phyloP scores from a whole-genome alignment of 2,888 invertebrate species.

The Xestia xanthographa region DNA sequence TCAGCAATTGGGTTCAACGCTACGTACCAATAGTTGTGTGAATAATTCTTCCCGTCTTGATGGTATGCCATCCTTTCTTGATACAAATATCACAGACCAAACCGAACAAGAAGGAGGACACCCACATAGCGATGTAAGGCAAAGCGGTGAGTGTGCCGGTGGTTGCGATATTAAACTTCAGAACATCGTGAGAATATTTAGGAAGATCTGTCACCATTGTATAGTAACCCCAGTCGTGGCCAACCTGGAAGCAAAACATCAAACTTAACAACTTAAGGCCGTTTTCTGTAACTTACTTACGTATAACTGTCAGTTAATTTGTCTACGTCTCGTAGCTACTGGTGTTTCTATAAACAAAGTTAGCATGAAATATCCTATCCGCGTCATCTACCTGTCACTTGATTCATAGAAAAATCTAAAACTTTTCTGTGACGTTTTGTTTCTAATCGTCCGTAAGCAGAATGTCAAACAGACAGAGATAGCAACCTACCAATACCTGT shows the following conservation, averaged over 20 bases:
- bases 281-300: too few species aligned
- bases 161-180: conserved; percentile 91
- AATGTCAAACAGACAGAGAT: too few species aligned
- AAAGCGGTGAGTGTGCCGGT: conserved; percentile 92
- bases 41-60: conserved; percentile 91
- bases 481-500: too few species aligned
- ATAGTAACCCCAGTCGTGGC: conserved; percentile 92
- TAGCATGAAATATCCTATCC: too few species aligned
- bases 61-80: conserved; percentile 90
- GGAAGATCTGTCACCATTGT: conserved; percentile 94
- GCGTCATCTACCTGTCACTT: too few species aligned
- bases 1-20: neutral
- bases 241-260: conserved; percentile 76
- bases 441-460: too few species aligned
- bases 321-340: too few species aligned
- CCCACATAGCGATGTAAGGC: conserved; percentile 93
- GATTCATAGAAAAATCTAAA: too few species aligned
- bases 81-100: conserved; percentile 93
- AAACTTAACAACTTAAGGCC: neutral
- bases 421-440: too few species aligned
- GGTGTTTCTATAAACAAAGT: too few species aligned
- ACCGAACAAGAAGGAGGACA: conserved; percentile 91
- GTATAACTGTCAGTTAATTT: too few species aligned
- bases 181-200: conserved; percentile 92
- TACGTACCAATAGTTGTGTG: conserved; percentile 92